Conservation (phyloP, 2,888 invertebrate genomes). For the Iphiclides podalirius region DNA sequence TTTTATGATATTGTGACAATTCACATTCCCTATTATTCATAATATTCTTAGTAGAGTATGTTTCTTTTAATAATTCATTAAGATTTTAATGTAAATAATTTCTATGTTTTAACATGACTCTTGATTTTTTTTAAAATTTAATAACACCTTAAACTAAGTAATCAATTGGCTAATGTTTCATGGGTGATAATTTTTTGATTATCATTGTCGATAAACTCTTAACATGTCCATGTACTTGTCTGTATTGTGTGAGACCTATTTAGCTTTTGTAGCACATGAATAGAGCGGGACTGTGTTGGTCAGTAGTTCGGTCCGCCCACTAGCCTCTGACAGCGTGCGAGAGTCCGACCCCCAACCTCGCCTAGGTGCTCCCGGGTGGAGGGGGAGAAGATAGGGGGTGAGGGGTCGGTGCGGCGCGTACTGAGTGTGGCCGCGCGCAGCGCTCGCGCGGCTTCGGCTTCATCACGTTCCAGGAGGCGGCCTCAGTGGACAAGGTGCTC, state of each 20-base stretch:
- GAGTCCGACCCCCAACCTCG: conserved; percentile 22
- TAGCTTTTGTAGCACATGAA: not conserved
- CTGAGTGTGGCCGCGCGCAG: conserved; percentile 80
- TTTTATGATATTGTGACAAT: conserved; percentile 18
- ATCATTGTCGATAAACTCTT: not conserved
- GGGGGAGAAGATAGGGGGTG: too few species aligned
- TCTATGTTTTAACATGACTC: not conserved
- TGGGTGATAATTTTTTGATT: not conserved
- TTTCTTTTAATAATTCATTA: not conserved
- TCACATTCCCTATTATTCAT: not conserved
- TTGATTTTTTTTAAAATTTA: not conserved
- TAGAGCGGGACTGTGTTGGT: not conserved
- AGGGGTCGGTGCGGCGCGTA: conserved; percentile 15
- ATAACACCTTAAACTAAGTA: not conserved
- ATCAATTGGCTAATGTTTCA: not conserved
- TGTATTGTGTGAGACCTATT: not conserved
- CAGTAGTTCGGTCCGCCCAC: not conserved
- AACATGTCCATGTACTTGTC: conserved; percentile 1
- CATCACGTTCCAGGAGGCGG: conserved; percentile 95
- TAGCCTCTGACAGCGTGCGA: not conserved
- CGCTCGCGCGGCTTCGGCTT: conserved; percentile 96
- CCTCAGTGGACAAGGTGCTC: conserved; percentile 94
- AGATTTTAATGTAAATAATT: not conserved
- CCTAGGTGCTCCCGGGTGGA: too few species aligned
- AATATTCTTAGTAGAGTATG: not conserved